Base-by-base conservation (phyloP, 2,888 invertebrate species). In the Isoperla grammatica region DNA sequence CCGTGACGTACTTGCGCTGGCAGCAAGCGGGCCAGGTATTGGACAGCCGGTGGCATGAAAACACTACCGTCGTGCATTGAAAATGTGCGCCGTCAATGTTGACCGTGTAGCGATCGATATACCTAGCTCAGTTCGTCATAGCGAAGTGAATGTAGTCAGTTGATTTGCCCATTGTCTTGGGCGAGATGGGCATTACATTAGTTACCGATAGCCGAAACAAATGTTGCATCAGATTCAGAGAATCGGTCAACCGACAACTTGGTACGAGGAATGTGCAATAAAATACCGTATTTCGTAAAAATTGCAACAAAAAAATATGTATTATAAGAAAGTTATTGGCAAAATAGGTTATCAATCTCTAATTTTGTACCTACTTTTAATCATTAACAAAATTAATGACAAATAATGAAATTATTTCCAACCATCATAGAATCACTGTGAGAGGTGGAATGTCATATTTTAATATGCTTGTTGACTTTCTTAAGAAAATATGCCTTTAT, bases 391-490 rank as follows among this genome's bases (percentile, higher is more conserved):
- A 48, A 55, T 9, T 46, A 23, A 48, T 23, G 60, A 40, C 50
- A 56, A 56, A 57, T 57, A 57, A 61, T 50, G 39, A 53, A 45
- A 45, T 17, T 45, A 13, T 29, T 29, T 45, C 45, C 45, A 45
- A 45, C 11, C 45, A 19, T 45, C 17, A 17, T 45, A 45, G 45
- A 17, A 45, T 15, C 58, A 58, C 57, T 57, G 60, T 57, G 60
- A 62, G 29, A 54, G 37, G 29, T 57, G 40, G 56, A 49, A 58
- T 48, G 60, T 58, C 50, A 61, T 63, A 63, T 63, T 61, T 63
- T 61, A 61, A 63, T 63, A 61, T 56, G 56, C 57, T 57, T 63
- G 61, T 63, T 63, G 63, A 63, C 63, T 61, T 61, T 60, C 50
- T 56, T 60, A 60, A 53, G 39, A 59, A 63, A 61, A 57, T 61